Percentiles rank a stretch among this genome's conserved stretches.
phyloP scores from a whole-genome alignment of 2,888 invertebrate species.

The Eristalinus sepulchralis region DNA sequence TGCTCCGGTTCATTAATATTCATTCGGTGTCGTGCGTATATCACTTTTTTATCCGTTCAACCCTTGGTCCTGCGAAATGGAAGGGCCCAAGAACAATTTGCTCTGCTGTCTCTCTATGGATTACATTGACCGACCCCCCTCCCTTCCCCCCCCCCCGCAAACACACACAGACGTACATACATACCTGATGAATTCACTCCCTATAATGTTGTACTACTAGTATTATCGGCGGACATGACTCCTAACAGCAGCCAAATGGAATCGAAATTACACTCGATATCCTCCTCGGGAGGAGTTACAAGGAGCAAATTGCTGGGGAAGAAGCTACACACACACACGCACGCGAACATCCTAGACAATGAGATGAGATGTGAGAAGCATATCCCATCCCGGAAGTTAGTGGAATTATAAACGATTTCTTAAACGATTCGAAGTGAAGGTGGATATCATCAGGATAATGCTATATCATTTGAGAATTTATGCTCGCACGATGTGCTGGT shows the following conservation, averaged over 20 bases:
- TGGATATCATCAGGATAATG: conserved; percentile 70
- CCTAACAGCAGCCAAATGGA: conserved; percentile 58
- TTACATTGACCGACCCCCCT: conserved; percentile 26
- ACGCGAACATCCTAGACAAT: conserved; percentile 15
- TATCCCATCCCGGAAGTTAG: conserved; percentile 70
- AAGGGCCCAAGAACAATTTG: conserved; percentile 53
- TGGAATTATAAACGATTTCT: conserved; percentile 78
- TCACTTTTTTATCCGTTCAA: conserved; percentile 79
- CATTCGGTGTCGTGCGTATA: conserved; percentile 80
- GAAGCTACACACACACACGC: conserved; percentile 26
- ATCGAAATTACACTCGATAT: conserved; percentile 62
- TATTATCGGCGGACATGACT: conserved; percentile 49
- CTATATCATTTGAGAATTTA: conserved; percentile 71
- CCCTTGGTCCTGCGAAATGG: conserved; percentile 36
- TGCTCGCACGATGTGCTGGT: conserved; percentile 65
- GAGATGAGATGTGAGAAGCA: conserved; percentile 39
- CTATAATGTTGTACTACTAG: conserved; percentile 52
- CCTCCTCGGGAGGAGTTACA: conserved; percentile 28
- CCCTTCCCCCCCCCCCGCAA: too few relatives aligned
- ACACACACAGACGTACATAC: neutral
- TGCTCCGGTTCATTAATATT: conserved; percentile 78
- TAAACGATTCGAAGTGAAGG: conserved; percentile 73
- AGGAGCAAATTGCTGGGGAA: conserved; percentile 65
- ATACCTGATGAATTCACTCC: conserved; percentile 60
- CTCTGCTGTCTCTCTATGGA: conserved; percentile 44